Conservation (phyloP, 2,888 invertebrate genomes). For the Andrena minutula region DNA sequence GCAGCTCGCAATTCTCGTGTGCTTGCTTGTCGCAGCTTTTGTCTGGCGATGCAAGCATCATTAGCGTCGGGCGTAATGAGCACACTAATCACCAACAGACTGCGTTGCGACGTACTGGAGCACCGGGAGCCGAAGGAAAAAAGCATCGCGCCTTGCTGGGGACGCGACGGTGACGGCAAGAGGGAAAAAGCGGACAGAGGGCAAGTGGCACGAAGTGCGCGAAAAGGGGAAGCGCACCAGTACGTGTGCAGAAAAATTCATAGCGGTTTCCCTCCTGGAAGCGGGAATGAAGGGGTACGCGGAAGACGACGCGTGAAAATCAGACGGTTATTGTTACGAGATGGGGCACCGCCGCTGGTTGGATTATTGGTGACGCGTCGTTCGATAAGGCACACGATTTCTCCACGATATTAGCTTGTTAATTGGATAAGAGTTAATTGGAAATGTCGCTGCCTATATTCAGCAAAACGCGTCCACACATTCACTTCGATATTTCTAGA, state of each 20-base stretch:
- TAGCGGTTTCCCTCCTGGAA: slow-evolving; percentile 26
- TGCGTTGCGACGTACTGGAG: slow-evolving; percentile 68
- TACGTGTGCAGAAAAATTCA: slow-evolving; percentile 39
- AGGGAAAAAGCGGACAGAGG: slow-evolving; percentile 62
- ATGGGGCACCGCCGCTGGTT: not conserved
- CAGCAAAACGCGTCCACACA: too few species aligned
- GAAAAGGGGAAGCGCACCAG: slow-evolving; percentile 17
- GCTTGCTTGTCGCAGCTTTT: slow-evolving; percentile 76
- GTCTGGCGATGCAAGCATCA: slow-evolving; percentile 82
- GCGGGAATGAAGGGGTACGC: slow-evolving; percentile 41
- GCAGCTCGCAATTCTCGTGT: slow-evolving; percentile 54
- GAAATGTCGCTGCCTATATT: too few species aligned
- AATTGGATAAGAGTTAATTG: not conserved
- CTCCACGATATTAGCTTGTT: not conserved
- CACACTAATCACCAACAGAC: slow-evolving; percentile 83
- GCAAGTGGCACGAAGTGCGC: slow-evolving; percentile 61
- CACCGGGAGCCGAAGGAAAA: slow-evolving; percentile 59
- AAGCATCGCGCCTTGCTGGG: slow-evolving; percentile 58
- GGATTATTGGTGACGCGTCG: not conserved
- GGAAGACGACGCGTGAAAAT: slow-evolving; percentile 28
- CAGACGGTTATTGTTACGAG: slow-evolving; percentile 25
- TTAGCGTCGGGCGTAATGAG: slow-evolving; percentile 84
- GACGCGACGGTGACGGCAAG: slow-evolving; percentile 57
- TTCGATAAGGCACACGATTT: not conserved
- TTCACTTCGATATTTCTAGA: too few species aligned